Base-by-base conservation (phyloP, 2,888 invertebrate genomes). In the Epiblema foenella region DNA sequence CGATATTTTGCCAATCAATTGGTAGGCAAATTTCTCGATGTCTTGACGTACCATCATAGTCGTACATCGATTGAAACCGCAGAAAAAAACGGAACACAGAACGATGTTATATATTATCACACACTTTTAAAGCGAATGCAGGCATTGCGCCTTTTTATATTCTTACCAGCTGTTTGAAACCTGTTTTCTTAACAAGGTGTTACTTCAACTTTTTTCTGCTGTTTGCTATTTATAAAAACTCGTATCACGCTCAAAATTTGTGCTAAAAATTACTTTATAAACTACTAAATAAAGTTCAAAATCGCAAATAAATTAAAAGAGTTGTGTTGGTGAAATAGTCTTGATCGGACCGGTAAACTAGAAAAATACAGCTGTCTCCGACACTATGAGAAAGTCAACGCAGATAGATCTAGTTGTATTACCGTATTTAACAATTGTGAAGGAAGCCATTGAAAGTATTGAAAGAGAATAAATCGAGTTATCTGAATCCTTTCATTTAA, bases 181-280 rank as follows among this genome's bases (percentile, higher is more conserved):
- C 70, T 70, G 70, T 70, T 70, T 60, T 17, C n/a, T 17, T 39
- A 24, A 70, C 70, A 70, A 70, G 70, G 66, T 70, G 66, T 66
- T 66, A 56, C 64, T 58, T 58, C 37, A 51, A 70, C 46, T 65
- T 60, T 70, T 69, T 69, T 54, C 51, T 51, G 24, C 11, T 18
- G 56, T 64, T 39, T 64, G 52, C 37, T 64, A 64, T 24, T 64
- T 62, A 46, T 60, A 29, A 37, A 29, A 52, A 52, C 52, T 37
- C 20, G 18, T 52, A 15, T 29, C 12, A 33, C 1, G 12, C 24
- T 20, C 39, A 24, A n/a, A 8, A 10, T 15, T 20, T 24, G 8
- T 5, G 39, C 1, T 37, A 52, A 52, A 39, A 52, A 4, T 15
- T 9, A 39, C 24, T 18, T 39, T 64, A 64, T 10, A 1, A 10